These are phyloP conservation scores for Clamator glandarius DNA, from an alignment of 2,797 vertebrate genomes.

Conservation along the genomic window DNA sequence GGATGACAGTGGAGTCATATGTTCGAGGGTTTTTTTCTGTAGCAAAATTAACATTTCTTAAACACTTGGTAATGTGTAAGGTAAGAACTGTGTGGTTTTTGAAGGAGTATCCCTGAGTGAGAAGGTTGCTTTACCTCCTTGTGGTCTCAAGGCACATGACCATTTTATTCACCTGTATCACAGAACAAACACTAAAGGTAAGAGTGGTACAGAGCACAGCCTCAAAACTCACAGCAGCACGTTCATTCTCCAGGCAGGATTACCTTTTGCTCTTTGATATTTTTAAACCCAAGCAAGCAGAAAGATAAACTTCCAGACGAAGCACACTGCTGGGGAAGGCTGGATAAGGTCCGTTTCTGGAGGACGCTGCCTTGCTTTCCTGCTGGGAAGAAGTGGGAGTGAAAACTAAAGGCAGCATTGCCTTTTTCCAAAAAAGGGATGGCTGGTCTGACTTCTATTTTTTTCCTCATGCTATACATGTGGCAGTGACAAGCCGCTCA, in stretches of 20 bases:
- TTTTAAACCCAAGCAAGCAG: not conserved
- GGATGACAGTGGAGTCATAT: not conserved
- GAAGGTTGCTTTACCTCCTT: not conserved
- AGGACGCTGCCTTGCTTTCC: not conserved
- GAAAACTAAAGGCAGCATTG: not conserved
- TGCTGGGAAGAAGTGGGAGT: not conserved
- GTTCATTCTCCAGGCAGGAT: rapidly evolving
- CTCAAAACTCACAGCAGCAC: not conserved
- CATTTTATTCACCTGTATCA: not conserved
- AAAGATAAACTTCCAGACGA: not conserved
- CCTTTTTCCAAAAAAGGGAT: conserved; percentile 61
- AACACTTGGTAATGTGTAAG: not conserved
- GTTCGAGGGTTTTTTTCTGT: not conserved
- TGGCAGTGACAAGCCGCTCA: not conserved
- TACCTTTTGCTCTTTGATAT: not conserved
- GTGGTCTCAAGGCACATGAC: not conserved
- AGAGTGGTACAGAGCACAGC: rapidly evolving
- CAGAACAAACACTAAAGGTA: not conserved
- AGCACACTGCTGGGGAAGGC: not conserved
- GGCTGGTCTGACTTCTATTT: not conserved
- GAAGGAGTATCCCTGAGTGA: not conserved
- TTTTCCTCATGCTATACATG: not conserved
- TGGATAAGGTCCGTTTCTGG: not conserved
- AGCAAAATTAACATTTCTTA: not conserved
- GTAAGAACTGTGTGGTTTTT: not conserved